These are phyloP conservation scores for Pongo abelii DNA, from an alignment of 2,113 vertebrate species.

Conservation along the genomic window DNA sequence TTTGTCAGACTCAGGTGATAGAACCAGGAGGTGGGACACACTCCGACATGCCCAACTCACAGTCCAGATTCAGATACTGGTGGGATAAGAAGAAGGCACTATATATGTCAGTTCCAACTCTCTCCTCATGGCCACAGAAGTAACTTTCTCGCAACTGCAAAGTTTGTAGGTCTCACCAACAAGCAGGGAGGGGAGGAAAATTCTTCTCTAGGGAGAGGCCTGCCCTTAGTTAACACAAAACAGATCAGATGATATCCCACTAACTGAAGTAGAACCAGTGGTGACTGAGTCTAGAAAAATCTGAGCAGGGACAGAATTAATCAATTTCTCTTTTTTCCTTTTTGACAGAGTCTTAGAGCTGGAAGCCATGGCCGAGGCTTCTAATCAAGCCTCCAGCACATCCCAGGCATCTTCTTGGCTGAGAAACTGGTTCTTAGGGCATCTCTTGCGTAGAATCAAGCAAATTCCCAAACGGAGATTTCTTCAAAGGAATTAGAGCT, in stretches of 20 bases:
- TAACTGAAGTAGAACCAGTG: not conserved
- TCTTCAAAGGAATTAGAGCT: not conserved
- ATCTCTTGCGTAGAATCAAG: not conserved
- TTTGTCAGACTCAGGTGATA: not conserved
- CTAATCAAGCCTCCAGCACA: not conserved
- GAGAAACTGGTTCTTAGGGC: not conserved
- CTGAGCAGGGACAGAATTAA: not conserved
- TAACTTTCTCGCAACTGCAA: not conserved
- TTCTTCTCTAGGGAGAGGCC: too few species aligned
- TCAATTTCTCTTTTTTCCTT: too few species aligned
- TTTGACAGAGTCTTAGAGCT: not conserved
- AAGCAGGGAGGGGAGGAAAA: not conserved
- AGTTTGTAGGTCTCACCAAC: not conserved
- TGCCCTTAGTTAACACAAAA: not conserved
- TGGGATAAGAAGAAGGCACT: not conserved
- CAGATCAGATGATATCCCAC: not conserved
- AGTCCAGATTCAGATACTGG: not conserved
- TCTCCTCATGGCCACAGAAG: not conserved
- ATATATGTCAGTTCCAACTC: too few species aligned
- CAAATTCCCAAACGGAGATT: not conserved
- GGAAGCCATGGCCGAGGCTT: not conserved
- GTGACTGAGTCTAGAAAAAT: not conserved
- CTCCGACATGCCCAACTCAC: not conserved
- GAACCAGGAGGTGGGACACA: too few species aligned
- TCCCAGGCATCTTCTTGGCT: not conserved